phyloP scores from a whole-genome alignment of 2,888 invertebrate species.

The Ennomos erosarius region DNA sequence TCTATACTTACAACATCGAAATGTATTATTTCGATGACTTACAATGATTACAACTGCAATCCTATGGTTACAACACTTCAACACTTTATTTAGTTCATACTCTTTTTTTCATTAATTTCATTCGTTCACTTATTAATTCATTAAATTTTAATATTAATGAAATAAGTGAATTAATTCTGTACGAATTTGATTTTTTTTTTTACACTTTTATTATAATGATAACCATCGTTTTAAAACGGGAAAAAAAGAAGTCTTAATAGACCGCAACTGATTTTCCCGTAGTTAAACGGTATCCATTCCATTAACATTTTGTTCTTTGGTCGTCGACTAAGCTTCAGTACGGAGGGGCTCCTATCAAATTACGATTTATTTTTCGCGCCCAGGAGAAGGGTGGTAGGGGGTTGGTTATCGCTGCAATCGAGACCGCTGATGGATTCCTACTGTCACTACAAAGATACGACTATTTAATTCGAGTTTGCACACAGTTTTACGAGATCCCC shows the following conservation, averaged over 20 bases:
- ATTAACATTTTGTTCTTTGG: conserved; percentile 40
- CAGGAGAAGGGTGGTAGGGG: conserved; percentile 39
- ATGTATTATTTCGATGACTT: too few species aligned
- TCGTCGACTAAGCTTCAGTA: conserved; percentile 38
- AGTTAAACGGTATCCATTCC: conserved; percentile 32
- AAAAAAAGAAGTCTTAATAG: conserved; percentile 32
- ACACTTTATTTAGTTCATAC: neutral
- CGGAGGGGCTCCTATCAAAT: conserved; percentile 62
- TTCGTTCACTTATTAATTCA: too few species aligned
- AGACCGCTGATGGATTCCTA: conserved; percentile 74
- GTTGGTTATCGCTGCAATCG: conserved; percentile 66
- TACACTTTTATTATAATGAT: neutral
- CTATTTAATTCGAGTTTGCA: conserved; percentile 78
- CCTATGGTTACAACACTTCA: neutral
- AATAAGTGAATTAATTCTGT: too few species aligned
- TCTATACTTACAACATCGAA: too few species aligned
- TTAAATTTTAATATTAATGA: too few species aligned
- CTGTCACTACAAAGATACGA: conserved; percentile 72
- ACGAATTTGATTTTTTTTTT: too few species aligned
- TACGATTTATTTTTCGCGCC: conserved; percentile 64
- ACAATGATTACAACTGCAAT: too few species aligned
- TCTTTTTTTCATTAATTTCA: neutral
- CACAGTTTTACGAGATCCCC: conserved; percentile 67
- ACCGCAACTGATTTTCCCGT: conserved; percentile 22
- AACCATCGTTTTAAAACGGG: conserved; percentile 7